Conservation (phyloP, 2,113 vertebrate species). For the Sturnira hondurensis region DNA sequence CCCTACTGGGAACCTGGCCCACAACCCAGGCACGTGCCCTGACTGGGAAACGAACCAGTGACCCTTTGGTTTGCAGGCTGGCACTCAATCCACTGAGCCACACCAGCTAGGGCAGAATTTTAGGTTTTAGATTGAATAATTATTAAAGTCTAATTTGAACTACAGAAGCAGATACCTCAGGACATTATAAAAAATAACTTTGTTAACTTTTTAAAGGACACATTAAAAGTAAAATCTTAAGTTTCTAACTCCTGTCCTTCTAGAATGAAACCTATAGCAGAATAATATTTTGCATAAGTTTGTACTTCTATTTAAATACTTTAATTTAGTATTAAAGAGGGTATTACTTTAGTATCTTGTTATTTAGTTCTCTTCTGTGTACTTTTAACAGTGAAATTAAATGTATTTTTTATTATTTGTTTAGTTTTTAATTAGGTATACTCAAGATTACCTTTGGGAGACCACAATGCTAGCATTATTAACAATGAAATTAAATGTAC, state of each 20-base stretch:
- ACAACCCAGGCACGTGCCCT: too few species aligned
- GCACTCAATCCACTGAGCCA: too few species aligned
- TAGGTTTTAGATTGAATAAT: slow-evolving; percentile 27
- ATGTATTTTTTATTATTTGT: slow-evolving; percentile 46
- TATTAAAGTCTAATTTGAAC: slow-evolving; percentile 38
- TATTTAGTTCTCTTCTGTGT: slow-evolving; percentile 45
- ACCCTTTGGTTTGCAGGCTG: too few species aligned
- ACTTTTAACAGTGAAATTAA: slow-evolving; percentile 56
- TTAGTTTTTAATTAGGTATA: slow-evolving; percentile 10
- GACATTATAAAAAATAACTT: not conserved
- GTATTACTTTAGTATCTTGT: slow-evolving; percentile 37
- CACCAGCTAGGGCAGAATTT: not conserved
- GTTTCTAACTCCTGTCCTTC: not conserved
- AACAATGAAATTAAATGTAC: slow-evolving; percentile 55
- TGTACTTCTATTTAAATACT: slow-evolving; percentile 23
- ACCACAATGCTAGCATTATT: not conserved
- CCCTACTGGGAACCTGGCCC: too few species aligned
- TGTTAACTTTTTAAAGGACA: slow-evolving; percentile 7
- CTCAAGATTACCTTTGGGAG: not conserved
- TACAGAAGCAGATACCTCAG: not conserved
- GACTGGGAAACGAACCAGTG: too few species aligned
- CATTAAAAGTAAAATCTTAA: slow-evolving; percentile 23
- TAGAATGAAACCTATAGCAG: not conserved
- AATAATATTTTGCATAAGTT: slow-evolving; percentile 34
- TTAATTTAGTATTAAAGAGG: not conserved